A percentile compares a stretch with the other conserved stretches of the same genome.
Evolutionary conservation across 2,888 invertebrate species (phyloP).

Genomic region (Disparrhopalites patrizii): DNA sequence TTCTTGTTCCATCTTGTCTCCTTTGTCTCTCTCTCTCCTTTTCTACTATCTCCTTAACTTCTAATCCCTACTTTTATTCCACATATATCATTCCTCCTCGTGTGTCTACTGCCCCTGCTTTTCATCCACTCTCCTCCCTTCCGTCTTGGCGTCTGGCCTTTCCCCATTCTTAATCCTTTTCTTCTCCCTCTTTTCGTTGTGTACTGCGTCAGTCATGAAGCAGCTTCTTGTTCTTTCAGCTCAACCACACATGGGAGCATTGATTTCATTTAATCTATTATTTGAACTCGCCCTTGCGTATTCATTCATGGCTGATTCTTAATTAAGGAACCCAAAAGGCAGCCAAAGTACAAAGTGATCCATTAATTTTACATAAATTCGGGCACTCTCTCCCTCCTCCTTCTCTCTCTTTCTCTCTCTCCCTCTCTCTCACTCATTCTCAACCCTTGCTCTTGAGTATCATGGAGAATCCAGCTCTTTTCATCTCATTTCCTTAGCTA

Average conservation of each 20-base stretch:
- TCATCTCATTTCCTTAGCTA: too few species aligned
- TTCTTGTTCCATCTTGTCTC: too few species aligned
- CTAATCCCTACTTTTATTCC: too few species aligned
- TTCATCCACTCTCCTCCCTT: background rate
- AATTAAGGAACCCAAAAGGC: background rate
- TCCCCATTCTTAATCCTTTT: background rate
- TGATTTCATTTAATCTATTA: slow-evolving; percentile 16
- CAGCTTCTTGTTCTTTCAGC: background rate
- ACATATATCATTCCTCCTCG: too few species aligned
- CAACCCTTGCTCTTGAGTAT: too few species aligned
- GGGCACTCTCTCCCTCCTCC: background rate
- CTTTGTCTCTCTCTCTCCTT: too few species aligned
- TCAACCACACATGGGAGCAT: slow-evolving; percentile 2
- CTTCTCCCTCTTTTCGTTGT: background rate
- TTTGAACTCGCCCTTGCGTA: background rate
- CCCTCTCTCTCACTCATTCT: background rate
- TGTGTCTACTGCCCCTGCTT: too few species aligned
- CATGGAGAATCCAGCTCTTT: too few species aligned
- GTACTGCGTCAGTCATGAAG: background rate
- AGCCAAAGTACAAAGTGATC: slow-evolving; percentile 10
- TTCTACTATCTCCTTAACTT: too few species aligned
- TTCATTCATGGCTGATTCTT: slow-evolving; percentile 3
- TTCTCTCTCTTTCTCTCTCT: background rate
- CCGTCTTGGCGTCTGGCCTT: background rate
- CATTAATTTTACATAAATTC: slow-evolving; percentile 11